phyloP scores from a whole-genome alignment of 2,888 invertebrate species.

The Synanthedon tipuliformis region DNA sequence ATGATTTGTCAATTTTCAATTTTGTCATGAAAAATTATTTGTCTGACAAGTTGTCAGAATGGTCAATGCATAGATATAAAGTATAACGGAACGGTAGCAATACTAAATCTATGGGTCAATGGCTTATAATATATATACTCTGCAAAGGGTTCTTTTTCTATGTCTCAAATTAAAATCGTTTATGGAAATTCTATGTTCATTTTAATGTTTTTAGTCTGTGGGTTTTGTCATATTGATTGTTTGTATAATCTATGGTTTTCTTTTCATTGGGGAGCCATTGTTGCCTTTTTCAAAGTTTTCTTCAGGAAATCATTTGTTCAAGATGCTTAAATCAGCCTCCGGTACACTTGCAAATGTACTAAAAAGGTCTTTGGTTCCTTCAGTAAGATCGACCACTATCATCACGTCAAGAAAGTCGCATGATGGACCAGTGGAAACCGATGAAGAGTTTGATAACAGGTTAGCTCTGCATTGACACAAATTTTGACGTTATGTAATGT shows the following conservation, averaged over 20 bases:
- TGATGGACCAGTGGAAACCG: slow-evolving; percentile 74
- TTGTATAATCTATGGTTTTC: slow-evolving; percentile 23
- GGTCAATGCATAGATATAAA: too few species aligned
- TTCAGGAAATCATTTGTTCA: slow-evolving; percentile 30
- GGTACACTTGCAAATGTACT: slow-evolving; percentile 48
- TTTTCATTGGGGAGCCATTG: slow-evolving; percentile 43
- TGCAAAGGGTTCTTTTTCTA: too few species aligned
- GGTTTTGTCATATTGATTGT: too few species aligned
- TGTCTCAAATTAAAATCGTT: too few species aligned
- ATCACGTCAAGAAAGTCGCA: slow-evolving; percentile 45
- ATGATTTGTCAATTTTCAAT: too few species aligned
- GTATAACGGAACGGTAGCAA: too few species aligned
- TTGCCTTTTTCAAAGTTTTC: slow-evolving; percentile 41
- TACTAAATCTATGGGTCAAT: too few species aligned
- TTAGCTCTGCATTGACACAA: slow-evolving; percentile 29
- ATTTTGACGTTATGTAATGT: slow-evolving; percentile 64
- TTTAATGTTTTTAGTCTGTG: too few species aligned
- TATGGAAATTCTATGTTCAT: too few species aligned
- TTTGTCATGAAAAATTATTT: too few species aligned
- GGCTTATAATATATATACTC: background rate
- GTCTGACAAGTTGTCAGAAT: too few species aligned
- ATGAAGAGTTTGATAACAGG: slow-evolving; percentile 86
- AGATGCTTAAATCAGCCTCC: slow-evolving; percentile 62
- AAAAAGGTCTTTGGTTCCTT: slow-evolving; percentile 45
- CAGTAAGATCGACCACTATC: slow-evolving; percentile 39